Conservation (phyloP, 2,797 vertebrate species). For the Todus mexicanus region DNA sequence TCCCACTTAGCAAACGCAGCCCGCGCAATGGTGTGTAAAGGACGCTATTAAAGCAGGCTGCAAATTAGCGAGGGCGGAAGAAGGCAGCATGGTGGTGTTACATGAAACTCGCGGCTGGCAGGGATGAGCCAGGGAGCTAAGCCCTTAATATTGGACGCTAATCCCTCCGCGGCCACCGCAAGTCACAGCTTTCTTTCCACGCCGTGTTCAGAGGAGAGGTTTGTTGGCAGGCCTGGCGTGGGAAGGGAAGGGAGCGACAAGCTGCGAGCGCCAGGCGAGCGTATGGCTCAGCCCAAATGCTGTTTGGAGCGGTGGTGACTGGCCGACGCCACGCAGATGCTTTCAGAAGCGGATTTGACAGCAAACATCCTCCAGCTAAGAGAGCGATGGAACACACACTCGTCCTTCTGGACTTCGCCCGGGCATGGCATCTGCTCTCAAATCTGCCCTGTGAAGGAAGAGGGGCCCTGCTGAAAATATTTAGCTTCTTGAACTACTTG, state of each 20-base stretch:
- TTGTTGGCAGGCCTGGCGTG: neutral
- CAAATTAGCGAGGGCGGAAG: neutral
- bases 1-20: neutral
- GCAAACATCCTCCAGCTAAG: neutral
- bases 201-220: neutral
- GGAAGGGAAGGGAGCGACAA: neutral
- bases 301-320: neutral
- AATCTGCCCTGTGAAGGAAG: neutral
- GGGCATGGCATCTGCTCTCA: neutral
- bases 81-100: neutral
- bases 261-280: neutral
- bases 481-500: neutral
- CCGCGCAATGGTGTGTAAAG: fast-evolving
- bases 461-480: neutral
- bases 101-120: neutral
- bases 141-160: neutral
- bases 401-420: neutral
- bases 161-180: fast-evolving
- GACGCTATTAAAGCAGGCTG: neutral
- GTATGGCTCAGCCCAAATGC: neutral
- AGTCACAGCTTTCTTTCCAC: neutral
- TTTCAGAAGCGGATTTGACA: neutral
- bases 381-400: neutral
- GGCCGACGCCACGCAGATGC: neutral
- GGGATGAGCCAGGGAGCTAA: neutral